phyloP scores from a whole-genome alignment of 2,113 vertebrate genomes.

The Grammomys surdaster region DNA sequence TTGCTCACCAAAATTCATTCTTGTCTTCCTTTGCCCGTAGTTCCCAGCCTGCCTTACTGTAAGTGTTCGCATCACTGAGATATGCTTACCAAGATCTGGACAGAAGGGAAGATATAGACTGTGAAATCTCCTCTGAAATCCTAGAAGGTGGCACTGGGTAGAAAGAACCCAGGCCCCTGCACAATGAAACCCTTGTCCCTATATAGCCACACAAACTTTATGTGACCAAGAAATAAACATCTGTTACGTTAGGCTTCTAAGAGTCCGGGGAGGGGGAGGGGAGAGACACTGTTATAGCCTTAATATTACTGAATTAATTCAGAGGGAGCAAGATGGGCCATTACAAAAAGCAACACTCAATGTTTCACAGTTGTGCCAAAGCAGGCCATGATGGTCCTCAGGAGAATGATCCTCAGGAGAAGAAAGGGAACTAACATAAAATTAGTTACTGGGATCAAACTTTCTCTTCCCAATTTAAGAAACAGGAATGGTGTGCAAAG shows the following conservation, averaged over 20 bases:
- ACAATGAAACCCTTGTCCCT: not conserved
- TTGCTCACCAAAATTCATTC: slow-evolving; percentile 15
- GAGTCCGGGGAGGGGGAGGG: not conserved
- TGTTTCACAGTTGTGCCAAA: not conserved
- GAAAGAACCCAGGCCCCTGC: not conserved
- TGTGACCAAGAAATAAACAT: slow-evolving; percentile 8
- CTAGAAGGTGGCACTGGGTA: not conserved
- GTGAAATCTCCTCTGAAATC: not conserved
- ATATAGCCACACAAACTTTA: not conserved
- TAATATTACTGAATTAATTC: slow-evolving; percentile 21
- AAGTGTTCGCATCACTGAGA: not conserved
- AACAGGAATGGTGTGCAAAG: not conserved
- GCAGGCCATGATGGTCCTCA: not conserved
- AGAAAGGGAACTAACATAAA: slow-evolving; percentile 20
- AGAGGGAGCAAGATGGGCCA: not conserved
- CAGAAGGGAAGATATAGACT: not conserved
- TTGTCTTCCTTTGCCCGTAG: slow-evolving; percentile 30
- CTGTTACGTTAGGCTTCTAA: not conserved
- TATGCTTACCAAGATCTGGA: not conserved
- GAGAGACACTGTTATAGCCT: not conserved
- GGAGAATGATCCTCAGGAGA: slow-evolving; percentile 18
- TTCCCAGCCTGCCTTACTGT: not conserved
- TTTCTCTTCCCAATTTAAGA: slow-evolving; percentile 25
- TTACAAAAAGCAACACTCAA: slow-evolving; percentile 11
- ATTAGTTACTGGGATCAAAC: not conserved